Evolutionary conservation across 53 echinoderm and acorn worm species (phyloP), one percentile per base, ranked within the genome.

Genomic region (Crossaster papposus): DNA sequence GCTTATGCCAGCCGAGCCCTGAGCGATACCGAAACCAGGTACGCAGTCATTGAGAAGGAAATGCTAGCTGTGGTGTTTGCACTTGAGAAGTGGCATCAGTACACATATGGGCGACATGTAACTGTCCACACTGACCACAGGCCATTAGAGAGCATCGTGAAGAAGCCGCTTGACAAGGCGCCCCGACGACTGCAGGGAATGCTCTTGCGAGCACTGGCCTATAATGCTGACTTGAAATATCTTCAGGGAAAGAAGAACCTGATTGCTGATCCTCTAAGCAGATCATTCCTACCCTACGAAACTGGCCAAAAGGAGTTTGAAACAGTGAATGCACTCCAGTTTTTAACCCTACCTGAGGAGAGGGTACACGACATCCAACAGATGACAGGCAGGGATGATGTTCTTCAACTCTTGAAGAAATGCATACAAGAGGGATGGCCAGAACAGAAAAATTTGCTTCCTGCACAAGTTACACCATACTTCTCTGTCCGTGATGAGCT

Each of bases 11-110:
- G 92, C 51, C 34, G 92, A n/a, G 79, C 92, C 11, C 70, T 90
- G 72, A 86, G 75, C n/a, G 92, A 92, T n/a, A 71, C 88, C 2
- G 89, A 94, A 62, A 29, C 75, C 38, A 36, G 92, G n/a, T 92
- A 92, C 62, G 85, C 85, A 4, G 91, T 83, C 65, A 89, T 89
- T 65, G 91, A 92, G 50, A 92, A 94, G 74, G n/a, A n/a, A n/a
- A 91, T 94, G 92, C 91, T 94, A 9, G 95, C 84, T 29, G 83
- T 94, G 18, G 71, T 89, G 15, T 92, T 86, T 54, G 92, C 88
- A 10, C 88, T 94, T 22, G 90, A 92, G 34, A 94, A 92, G 53
- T 94, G 92, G 80, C 65, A 94, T 54, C 95, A 92, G 36, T 92
- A 87, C 91, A 94, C 95, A 31, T 94, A 86, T 83, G 95, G 91